phyloP scores from a whole-genome alignment of 2,797 vertebrate species.

The Craterocephalus amniculus region DNA sequence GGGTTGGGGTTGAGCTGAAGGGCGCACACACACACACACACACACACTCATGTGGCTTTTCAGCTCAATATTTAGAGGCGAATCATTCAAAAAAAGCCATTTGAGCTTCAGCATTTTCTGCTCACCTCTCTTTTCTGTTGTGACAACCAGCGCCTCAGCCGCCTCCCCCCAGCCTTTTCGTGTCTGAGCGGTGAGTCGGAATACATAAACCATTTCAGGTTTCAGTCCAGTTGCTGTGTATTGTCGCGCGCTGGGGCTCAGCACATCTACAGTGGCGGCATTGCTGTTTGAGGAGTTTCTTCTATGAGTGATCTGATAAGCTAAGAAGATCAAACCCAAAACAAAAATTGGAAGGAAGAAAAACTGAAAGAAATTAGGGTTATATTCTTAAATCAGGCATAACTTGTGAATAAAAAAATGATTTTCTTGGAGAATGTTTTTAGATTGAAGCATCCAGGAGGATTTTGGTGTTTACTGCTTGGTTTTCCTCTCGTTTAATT shows the following conservation, averaged over 20 bases:
- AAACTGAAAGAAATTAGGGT: not conserved
- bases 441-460: not conserved
- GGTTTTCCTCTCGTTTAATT: slow-evolving; percentile 16
- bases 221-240: slow-evolving; percentile 89
- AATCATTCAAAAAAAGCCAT: slow-evolving; percentile 19
- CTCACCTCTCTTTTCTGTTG: slow-evolving; percentile 96
- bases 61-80: slow-evolving; percentile 22
- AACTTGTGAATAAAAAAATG: not conserved
- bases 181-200: slow-evolving; percentile 94
- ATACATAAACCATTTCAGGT: slow-evolving; percentile 92
- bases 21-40: slow-evolving; percentile 12
- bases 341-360: slow-evolving; percentile 1
- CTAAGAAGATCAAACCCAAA: slow-evolving; percentile 68
- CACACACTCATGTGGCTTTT: slow-evolving; percentile 17
- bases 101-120: slow-evolving; percentile 4
- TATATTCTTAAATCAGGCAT: slow-evolving; percentile 24
- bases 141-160: slow-evolving; percentile 94
- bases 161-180: slow-evolving; percentile 97
- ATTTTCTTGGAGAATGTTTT: not conserved
- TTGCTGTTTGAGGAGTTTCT: slow-evolving; percentile 88
- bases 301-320: slow-evolving; percentile 94
- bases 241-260: slow-evolving; percentile 90
- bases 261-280: slow-evolving; percentile 87
- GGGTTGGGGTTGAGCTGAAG: slow-evolving; percentile 91
- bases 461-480: not conserved